A percentile compares a stretch with the other conserved stretches of the same genome.
These are phyloP conservation scores for Delichon dasypus DNA, from an alignment of 2,797 vertebrate species.

Conservation along the genomic window DNA sequence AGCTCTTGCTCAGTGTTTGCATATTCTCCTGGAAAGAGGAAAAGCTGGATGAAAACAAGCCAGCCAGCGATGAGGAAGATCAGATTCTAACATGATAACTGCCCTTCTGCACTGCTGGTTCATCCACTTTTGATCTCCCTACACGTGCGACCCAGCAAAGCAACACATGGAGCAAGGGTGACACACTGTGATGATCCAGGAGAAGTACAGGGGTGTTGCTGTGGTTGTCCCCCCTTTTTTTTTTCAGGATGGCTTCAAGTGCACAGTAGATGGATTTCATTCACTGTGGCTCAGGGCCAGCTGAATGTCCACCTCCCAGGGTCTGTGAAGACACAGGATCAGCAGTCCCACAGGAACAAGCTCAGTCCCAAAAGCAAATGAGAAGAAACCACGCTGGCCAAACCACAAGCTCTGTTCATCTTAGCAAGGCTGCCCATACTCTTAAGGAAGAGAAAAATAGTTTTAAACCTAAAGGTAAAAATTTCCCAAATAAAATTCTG, in stretches of 20 bases:
- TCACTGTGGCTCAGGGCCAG: too few species aligned
- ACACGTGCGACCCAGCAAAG: background rate
- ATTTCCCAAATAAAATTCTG: background rate
- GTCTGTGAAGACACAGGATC: background rate
- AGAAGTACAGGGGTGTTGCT: background rate
- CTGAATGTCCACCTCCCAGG: accelerated
- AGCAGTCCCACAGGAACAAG: background rate
- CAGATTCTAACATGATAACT: background rate
- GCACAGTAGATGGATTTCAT: accelerated
- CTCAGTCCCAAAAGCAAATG: background rate
- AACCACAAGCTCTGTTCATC: accelerated
- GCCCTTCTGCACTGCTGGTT: accelerated
- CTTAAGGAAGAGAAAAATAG: background rate
- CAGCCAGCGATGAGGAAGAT: background rate
- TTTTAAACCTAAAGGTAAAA: background rate
- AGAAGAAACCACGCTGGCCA: accelerated
- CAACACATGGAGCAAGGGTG: background rate
- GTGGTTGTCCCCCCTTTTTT: accelerated
- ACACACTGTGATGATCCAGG: background rate
- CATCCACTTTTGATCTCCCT: background rate
- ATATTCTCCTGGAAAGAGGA: background rate
- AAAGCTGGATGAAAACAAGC: accelerated
- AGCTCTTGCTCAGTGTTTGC: background rate
- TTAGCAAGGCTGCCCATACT: background rate
- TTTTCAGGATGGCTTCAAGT: background rate